A percentile compares a stretch with the other conserved stretches of the same genome.
phyloP scores from a whole-genome alignment of 2,888 invertebrate species.

The Coleophora flavipennella region DNA sequence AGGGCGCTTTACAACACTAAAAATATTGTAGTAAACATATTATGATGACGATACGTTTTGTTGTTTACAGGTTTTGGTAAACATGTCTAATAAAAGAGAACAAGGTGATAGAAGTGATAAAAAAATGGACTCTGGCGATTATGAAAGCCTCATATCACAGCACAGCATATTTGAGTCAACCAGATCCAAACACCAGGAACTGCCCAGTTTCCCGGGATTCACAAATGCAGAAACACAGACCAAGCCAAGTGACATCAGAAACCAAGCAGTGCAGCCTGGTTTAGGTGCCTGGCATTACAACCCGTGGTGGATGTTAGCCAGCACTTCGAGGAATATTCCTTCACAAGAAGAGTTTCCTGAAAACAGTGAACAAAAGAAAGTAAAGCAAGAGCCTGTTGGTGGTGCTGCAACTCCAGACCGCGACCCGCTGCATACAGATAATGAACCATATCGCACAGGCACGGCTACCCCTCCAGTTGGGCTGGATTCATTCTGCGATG shows the following conservation, averaged over 20 bases:
- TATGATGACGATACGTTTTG: constrained; percentile 1
- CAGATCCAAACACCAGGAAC: constrained; percentile 56
- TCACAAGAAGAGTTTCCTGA: constrained; percentile 63
- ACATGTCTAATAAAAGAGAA: constrained; percentile 68
- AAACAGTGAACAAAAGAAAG: constrained; percentile 55
- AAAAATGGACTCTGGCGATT: constrained; percentile 63
- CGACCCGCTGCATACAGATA: constrained; percentile 51
- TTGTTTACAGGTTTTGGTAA: constrained; percentile 28
- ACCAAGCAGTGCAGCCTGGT: constrained; percentile 48
- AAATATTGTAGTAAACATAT: background rate
- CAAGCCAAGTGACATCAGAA: constrained; percentile 58
- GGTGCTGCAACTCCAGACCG: constrained; percentile 57
- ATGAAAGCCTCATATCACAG: constrained; percentile 63
- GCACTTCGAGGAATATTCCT: constrained; percentile 59
- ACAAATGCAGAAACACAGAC: constrained; percentile 70
- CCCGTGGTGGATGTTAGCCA: constrained; percentile 70
- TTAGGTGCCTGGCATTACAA: constrained; percentile 67
- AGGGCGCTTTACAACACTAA: constrained; percentile 6
- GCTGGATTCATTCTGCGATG: constrained; percentile 65
- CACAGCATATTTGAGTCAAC: constrained; percentile 65
- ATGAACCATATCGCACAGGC: constrained; percentile 47
- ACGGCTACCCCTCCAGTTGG: constrained; percentile 56
- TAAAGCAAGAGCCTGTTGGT: constrained; percentile 60
- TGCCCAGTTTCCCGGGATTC: constrained; percentile 66
- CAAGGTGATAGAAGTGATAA: constrained; percentile 59